Percentiles rank a stretch among this genome's conserved stretches.
Conservation (phyloP, 2,797 vertebrate genomes). For the Hippocampus kuda region DNA sequence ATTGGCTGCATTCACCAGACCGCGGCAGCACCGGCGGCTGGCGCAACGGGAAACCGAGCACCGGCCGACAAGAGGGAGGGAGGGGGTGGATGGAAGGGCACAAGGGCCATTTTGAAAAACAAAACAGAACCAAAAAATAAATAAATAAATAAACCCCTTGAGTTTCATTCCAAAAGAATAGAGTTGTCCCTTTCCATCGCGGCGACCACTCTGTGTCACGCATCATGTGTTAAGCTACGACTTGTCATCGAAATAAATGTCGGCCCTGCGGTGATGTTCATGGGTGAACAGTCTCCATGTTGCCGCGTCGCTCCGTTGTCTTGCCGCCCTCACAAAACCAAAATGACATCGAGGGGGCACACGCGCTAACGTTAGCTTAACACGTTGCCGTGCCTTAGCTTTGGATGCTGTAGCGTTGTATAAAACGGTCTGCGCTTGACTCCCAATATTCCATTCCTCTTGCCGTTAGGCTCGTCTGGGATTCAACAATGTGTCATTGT, state of each 20-base stretch:
- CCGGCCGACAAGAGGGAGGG: neutral
- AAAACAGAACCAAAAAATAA: too few relatives aligned
- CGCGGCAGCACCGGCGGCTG: constrained; percentile 50
- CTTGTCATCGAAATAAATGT: too few relatives aligned
- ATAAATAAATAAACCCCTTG: constrained; percentile 17
- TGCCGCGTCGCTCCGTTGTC: neutral
- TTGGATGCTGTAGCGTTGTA: too few relatives aligned
- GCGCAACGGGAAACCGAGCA: constrained; percentile 23
- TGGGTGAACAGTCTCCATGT: neutral
- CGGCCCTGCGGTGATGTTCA: too few relatives aligned
- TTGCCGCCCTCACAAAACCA: neutral
- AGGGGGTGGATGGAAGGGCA: constrained; percentile 7
- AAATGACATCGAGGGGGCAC: neutral
- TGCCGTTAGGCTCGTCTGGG: too few relatives aligned
- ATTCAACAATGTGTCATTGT: too few relatives aligned
- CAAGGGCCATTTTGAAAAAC: neutral
- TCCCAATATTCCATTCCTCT: too few relatives aligned
- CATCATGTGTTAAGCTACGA: too few relatives aligned
- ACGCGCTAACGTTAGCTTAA: neutral
- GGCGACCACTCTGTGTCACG: too few relatives aligned
- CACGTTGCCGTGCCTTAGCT: too few relatives aligned
- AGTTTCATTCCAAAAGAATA: constrained; percentile 50
- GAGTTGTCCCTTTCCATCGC: neutral
- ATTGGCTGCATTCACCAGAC: constrained; percentile 61
- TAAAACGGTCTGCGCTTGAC: too few relatives aligned